Percentiles rank a stretch among this genome's conserved stretches.
These are phyloP conservation scores for Pseudopodoces humilis DNA, from an alignment of 2,113 vertebrate genomes.

Conservation along the genomic window DNA sequence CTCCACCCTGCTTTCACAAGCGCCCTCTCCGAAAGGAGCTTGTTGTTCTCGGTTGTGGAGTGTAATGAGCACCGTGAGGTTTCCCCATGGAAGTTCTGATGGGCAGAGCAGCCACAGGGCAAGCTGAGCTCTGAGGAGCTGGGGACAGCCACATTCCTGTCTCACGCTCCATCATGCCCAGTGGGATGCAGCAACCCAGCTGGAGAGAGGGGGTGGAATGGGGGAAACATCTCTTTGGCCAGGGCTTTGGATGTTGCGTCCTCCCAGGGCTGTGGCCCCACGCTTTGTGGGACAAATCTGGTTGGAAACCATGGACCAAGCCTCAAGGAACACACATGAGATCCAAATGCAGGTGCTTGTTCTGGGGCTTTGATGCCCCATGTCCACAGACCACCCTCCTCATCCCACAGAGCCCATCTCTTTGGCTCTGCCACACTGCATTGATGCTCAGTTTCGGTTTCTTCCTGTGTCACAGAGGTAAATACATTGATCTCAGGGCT, in stretches of 20 bases:
- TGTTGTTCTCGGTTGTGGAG: not conserved
- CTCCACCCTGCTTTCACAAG: constrained; percentile 65
- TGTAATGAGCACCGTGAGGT: not conserved
- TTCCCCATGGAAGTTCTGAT: fast-evolving
- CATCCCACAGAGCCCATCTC: not conserved
- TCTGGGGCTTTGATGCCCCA: not conserved
- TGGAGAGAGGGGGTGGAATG: fast-evolving
- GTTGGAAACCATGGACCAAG: not conserved
- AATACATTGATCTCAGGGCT: fast-evolving
- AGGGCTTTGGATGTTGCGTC: not conserved
- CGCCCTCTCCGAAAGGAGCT: not conserved
- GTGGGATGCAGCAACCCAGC: not conserved
- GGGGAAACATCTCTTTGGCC: not conserved
- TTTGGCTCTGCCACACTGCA: fast-evolving
- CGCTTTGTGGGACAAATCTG: fast-evolving
- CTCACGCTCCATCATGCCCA: not conserved
- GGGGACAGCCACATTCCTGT: fast-evolving
- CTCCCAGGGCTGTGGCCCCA: not conserved
- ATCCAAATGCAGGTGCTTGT: not conserved
- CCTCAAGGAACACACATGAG: fast-evolving
- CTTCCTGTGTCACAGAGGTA: fast-evolving
- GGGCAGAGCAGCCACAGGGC: not conserved
- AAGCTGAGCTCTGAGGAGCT: not conserved
- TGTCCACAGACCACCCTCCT: not conserved
- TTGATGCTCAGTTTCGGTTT: not conserved